These are phyloP conservation scores for Platycheirus albimanus DNA, from an alignment of 2,888 invertebrate species.

Conservation along the genomic window DNA sequence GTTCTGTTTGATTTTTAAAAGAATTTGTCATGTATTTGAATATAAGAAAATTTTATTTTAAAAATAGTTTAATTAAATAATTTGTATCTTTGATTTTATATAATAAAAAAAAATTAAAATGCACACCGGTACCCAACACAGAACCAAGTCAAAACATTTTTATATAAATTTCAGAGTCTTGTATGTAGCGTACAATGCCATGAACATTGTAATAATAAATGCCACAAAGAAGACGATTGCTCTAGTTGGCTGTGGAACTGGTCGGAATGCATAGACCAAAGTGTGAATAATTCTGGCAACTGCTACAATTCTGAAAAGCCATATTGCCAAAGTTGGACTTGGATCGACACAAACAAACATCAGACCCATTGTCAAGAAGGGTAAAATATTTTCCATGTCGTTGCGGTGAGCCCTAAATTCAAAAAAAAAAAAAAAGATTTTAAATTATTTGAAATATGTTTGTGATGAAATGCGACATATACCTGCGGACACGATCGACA, in stretches of 20 bases:
- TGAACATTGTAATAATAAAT: slow-evolving; percentile 83
- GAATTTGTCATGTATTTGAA: neutral
- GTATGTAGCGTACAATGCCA: slow-evolving; percentile 79
- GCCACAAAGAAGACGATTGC: slow-evolving; percentile 83
- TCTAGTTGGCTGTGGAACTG: slow-evolving; percentile 85
- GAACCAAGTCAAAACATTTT: neutral
- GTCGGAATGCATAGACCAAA: slow-evolving; percentile 85
- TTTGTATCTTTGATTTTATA: slow-evolving; percentile 7
- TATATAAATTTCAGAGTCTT: slow-evolving; percentile 55
- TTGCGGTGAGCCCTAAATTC: slow-evolving; percentile 86
- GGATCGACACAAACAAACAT: slow-evolving; percentile 85
- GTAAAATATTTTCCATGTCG: slow-evolving; percentile 87
- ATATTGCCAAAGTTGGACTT: slow-evolving; percentile 82
- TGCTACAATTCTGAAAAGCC: slow-evolving; percentile 85
- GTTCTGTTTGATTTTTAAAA: too few relatives aligned
- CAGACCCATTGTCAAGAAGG: slow-evolving; percentile 85
- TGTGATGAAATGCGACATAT: slow-evolving; percentile 19
- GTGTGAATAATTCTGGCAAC: slow-evolving; percentile 85
- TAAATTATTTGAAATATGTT: neutral
- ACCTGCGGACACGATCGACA: slow-evolving; percentile 84
- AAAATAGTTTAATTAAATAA: slow-evolving; percentile 15
- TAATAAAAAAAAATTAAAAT: slow-evolving; percentile 22
- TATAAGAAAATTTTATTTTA: neutral
- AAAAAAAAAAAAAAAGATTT: slow-evolving; percentile 8
- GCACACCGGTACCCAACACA: slow-evolving; percentile 22